These are phyloP conservation scores for Augochlora pura DNA, from an alignment of 1,140 invertebrate species.

Conservation along the genomic window DNA sequence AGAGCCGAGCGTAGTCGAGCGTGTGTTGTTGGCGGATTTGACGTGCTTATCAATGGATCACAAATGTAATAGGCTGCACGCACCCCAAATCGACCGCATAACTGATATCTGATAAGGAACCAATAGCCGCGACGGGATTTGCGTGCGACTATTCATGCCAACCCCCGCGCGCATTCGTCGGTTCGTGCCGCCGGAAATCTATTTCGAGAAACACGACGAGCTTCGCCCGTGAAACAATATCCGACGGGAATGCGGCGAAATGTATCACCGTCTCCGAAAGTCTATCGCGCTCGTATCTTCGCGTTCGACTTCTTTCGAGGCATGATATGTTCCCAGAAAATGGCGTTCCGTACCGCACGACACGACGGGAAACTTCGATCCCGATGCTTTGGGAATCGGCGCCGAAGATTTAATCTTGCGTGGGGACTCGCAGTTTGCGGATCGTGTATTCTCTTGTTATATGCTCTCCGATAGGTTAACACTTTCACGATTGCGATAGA, in stretches of 20 bases:
- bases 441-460: too few relatives aligned
- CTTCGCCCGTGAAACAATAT: not conserved
- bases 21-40: slow-evolving; percentile 77
- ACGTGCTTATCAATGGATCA: slow-evolving; percentile 77
- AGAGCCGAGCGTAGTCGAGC: slow-evolving; percentile 9
- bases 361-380: too few relatives aligned
- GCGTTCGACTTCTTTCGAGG: not conserved
- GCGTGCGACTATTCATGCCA: slow-evolving; percentile 45
- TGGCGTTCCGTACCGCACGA: too few relatives aligned
- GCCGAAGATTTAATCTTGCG: too few relatives aligned
- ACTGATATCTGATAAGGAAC: slow-evolving; percentile 73
- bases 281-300: not conserved
- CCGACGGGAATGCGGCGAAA: not conserved
- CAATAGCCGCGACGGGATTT: slow-evolving; percentile 66
- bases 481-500: too few relatives aligned
- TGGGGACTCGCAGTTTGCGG: too few relatives aligned
- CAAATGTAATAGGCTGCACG: slow-evolving; percentile 73
- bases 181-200: slow-evolving; percentile 20
- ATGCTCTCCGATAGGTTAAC: too few relatives aligned
- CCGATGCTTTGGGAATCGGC: too few relatives aligned
- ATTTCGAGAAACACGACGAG: slow-evolving; percentile 32
- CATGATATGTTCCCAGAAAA: too few relatives aligned
- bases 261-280: not conserved
- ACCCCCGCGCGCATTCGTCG: too few relatives aligned
- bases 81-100: slow-evolving; percentile 71